These are phyloP conservation scores for Sialis lutaria DNA, from an alignment of 2,888 invertebrate species.

Conservation along the genomic window DNA sequence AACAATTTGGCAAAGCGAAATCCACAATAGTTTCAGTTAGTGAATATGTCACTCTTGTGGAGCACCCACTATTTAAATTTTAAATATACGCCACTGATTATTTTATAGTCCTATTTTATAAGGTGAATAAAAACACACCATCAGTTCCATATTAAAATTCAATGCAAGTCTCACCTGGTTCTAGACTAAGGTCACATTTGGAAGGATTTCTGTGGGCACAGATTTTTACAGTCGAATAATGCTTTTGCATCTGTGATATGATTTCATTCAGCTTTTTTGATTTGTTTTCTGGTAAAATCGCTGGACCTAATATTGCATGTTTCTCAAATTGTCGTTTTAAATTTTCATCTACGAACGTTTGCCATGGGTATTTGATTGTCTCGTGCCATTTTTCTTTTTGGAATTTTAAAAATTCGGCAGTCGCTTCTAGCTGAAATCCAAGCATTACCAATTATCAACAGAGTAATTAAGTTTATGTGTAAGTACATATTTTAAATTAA, in stretches of 20 bases:
- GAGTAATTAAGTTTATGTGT: too few relatives aligned
- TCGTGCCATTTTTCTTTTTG: constrained; percentile 47
- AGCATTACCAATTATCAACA: neutral
- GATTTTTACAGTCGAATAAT: constrained; percentile 61
- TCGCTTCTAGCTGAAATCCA: constrained; percentile 22
- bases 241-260: constrained; percentile 54
- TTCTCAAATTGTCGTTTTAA: constrained; percentile 58
- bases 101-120: too few relatives aligned
- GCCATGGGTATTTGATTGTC: constrained; percentile 54
- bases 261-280: constrained; percentile 40
- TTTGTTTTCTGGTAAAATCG: constrained; percentile 52
- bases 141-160: too few relatives aligned
- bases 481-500: too few relatives aligned
- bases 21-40: too few relatives aligned
- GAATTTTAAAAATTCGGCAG: constrained; percentile 28
- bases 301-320: constrained; percentile 50
- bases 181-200: constrained; percentile 52
- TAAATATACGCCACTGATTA: too few relatives aligned
- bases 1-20: too few relatives aligned
- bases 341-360: constrained; percentile 46
- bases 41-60: too few relatives aligned
- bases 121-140: too few relatives aligned
- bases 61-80: too few relatives aligned
- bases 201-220: constrained; percentile 44
- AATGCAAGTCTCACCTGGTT: constrained; percentile 37